Evolutionary conservation across 2,888 invertebrate genomes (phyloP), one percentile per base, ranked within the genome.

Genomic region (Celastrina argiolus): DNA sequence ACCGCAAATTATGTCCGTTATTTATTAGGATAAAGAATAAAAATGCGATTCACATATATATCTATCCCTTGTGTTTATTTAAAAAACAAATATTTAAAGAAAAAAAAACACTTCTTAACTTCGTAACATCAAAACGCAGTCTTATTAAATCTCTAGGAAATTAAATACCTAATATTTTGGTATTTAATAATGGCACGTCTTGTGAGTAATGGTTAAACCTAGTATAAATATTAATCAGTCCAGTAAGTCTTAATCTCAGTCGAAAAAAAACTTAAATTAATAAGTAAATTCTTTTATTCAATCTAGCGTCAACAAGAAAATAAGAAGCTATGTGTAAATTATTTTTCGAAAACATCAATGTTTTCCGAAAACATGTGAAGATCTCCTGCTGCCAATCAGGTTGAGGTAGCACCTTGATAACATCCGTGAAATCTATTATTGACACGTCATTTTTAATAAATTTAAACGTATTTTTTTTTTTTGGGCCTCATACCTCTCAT

Each of bases 401-500:
- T 16, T 36, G 36, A 34, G 61, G 34, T 16, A 61, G 61, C 31
- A 61, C n/a, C n/a, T 31, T 34, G 18, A 61, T 34, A 61, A 61
- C 18, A 34, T 34, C 36, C 6, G 31, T 61, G 34, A 61, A 61
- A 31, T 61, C 61, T 34, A 61, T 61, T 61, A 61, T 61, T 61
- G 61, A 61, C 16, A 61, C 61, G 34, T 61, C 61, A 61, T 61
- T 61, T 61, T 36, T 34, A 61, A 61, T 34, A n/a, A 61, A 34
- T 34, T 61, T 61, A 34, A 61, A 61, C 31, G 18, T 34, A 61
- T 61, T 61, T 34, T 61, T 61, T 18, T 61, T 39, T 61, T 16
- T 61, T 16, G n/a, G 61, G 16, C 34, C 16, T 61, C 61, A 39
- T n/a, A 34, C 34, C 61, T 61, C n/a, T 34, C n/a, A 61, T 36